These are phyloP conservation scores for Rhingia campestris DNA, from an alignment of 2,888 invertebrate species.

Conservation along the genomic window DNA sequence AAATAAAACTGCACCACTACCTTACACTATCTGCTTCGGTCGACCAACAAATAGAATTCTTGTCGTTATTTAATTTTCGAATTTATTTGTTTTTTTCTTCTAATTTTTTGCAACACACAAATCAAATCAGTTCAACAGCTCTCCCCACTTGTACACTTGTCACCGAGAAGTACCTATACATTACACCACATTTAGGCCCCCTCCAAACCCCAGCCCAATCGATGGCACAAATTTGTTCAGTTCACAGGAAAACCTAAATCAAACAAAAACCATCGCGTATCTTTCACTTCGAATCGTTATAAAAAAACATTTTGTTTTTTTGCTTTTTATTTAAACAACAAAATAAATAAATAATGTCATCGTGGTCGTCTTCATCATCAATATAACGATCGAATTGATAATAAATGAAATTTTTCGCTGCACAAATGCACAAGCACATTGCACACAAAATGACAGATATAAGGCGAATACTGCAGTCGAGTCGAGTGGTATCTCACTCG, in stretches of 20 bases:
- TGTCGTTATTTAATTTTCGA: constrained; percentile 44
- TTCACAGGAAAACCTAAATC: constrained; percentile 64
- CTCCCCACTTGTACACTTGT: constrained; percentile 67
- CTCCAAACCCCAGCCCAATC: constrained; percentile 4
- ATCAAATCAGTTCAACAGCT: constrained; percentile 56
- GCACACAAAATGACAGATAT: constrained; percentile 52
- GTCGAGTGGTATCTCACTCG: constrained; percentile 31
- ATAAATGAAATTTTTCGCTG: constrained; percentile 53
- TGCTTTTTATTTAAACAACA: constrained; percentile 63
- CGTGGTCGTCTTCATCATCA: constrained; percentile 27
- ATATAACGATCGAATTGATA: constrained; percentile 59
- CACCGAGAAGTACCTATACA: constrained; percentile 48
- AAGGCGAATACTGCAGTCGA: background rate
- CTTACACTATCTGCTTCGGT: constrained; percentile 5
- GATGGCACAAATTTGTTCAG: constrained; percentile 31
- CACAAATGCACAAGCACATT: constrained; percentile 72
- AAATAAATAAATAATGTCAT: constrained; percentile 62
- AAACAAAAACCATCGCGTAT: constrained; percentile 55
- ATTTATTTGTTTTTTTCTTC: background rate
- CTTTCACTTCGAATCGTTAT: no score
- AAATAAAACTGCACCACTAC: constrained; percentile 35
- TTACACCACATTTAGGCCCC: constrained; percentile 53
- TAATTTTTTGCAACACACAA: constrained; percentile 28
- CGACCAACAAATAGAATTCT: constrained; percentile 20
- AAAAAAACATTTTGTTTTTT: constrained; percentile 19